Base-by-base conservation (phyloP, 1,140 invertebrate genomes). In the Acromyrmex echinatior region DNA sequence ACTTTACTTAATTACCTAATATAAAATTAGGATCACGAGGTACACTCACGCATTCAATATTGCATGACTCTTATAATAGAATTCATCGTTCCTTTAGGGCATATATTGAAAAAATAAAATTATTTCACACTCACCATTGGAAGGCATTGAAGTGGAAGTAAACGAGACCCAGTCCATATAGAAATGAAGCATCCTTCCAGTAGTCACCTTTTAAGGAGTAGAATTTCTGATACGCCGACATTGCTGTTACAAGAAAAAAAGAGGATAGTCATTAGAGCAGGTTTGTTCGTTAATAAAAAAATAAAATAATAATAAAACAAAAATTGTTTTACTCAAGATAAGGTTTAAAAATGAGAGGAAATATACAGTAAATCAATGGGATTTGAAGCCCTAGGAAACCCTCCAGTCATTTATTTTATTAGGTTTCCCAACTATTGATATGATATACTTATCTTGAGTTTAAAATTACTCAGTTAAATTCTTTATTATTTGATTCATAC, bases 61-160 rank as follows among this genome's bases (percentile, higher is more conserved):
- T 58, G 12, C 18, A 70, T 35, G 12, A 60, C 16, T 25, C 31
- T n/a, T 18, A 3, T 39, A 35, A 35, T 0, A 60, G 6, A 60
- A 25, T 76, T 60, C 31, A 14, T n/a, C 18, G 3, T 21, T 21
- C 18, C 5, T 51, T n/a, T 18, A 74, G 10, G 1, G 58, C 25
- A 16, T 14, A 39, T 70, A 25, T 14, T 68, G 14, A 65, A 62
- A 70, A 77, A 45, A 18, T 58, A 58, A 76, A 18, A 71, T 53
- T 86, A 28, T 86, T 14, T 39, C 0, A 16, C 25, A 98, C 98
- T 99, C 95, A 99, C 99, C 98, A 99, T 95, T 98, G 97, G 95
- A 98, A 99, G 76, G 98, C 97, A 95, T 99, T 99, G 95, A 98
- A 99, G 93, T 99, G 98, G 94, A 98, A 99, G 95, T 99, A 99